Percentiles rank a stretch among this genome's conserved stretches.
Evolutionary conservation across 2,888 invertebrate species (phyloP).

Genomic region (Ditula angustiorana): DNA sequence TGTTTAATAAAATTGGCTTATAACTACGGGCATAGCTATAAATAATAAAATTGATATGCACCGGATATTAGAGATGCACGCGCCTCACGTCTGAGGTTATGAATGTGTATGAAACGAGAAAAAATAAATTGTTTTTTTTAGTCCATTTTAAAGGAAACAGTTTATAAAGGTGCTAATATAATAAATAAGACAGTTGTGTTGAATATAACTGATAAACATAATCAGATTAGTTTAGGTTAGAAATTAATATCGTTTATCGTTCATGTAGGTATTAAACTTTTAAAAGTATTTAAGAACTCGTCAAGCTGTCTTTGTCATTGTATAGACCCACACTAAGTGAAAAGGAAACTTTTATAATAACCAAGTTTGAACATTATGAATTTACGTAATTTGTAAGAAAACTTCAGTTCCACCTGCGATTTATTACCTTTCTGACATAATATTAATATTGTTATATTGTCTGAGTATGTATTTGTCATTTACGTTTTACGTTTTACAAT

Average conservation of each 20-base stretch:
- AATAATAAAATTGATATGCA: no score
- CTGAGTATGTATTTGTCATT: neutral
- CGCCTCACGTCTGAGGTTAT: no score
- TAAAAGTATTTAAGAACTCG: neutral
- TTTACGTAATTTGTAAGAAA: constrained; percentile 11
- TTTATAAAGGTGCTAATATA: no score
- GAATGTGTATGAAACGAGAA: no score
- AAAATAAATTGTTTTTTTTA: no score
- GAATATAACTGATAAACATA: neutral
- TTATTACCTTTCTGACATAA: constrained; percentile 49
- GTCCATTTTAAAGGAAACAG: no score
- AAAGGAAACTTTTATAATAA: constrained; percentile 15
- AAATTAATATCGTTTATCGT: neutral
- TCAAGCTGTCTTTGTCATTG: constrained; percentile 11
- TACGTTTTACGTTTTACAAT: no score
- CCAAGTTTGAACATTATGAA: constrained; percentile 12
- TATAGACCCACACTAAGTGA: neutral
- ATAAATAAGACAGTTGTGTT: no score
- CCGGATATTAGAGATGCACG: no score
- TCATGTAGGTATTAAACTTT: neutral
- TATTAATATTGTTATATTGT: constrained; percentile 49
- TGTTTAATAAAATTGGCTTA: no score
- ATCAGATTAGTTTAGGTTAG: neutral
- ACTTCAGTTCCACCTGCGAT: constrained; percentile 2
- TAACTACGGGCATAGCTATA: no score